Conservation (phyloP, 2,888 invertebrate species). For the Griposia aprilina region DNA sequence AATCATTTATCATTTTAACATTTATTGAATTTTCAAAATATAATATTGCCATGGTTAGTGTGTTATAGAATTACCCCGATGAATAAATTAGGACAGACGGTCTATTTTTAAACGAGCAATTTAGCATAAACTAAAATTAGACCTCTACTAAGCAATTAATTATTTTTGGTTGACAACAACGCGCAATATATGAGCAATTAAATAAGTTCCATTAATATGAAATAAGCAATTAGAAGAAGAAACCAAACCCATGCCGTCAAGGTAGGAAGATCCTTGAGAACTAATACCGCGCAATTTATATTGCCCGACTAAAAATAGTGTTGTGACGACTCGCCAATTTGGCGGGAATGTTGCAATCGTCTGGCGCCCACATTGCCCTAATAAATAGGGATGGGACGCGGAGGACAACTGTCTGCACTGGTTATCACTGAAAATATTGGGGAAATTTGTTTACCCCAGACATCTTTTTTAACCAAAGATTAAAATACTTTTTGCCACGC, state of each 20-base stretch:
- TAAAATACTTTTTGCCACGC: background rate
- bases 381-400: conserved; percentile 60
- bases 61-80: too few relatives aligned
- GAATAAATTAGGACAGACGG: too few relatives aligned
- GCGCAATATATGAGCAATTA: background rate
- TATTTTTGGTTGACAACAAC: background rate
- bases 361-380: conserved; percentile 72
- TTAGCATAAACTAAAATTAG: too few relatives aligned
- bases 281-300: conserved; percentile 62
- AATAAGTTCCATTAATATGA: conserved; percentile 6
- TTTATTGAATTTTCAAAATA: too few relatives aligned
- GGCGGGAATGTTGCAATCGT: conserved; percentile 71
- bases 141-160: background rate
- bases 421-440: too few relatives aligned
- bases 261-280: conserved; percentile 65
- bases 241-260: conserved; percentile 52
- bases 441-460: background rate
- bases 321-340: conserved; percentile 68
- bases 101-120: too few relatives aligned
- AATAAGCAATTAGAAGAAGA: conserved; percentile 42
- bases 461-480: background rate
- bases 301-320: conserved; percentile 71
- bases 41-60: too few relatives aligned
- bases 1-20: too few relatives aligned
- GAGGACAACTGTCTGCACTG: background rate